Evolutionary conservation across 2,113 vertebrate species (phyloP), one percentile per base, ranked within the genome.

Genomic region (Perccottus glenii): DNA sequence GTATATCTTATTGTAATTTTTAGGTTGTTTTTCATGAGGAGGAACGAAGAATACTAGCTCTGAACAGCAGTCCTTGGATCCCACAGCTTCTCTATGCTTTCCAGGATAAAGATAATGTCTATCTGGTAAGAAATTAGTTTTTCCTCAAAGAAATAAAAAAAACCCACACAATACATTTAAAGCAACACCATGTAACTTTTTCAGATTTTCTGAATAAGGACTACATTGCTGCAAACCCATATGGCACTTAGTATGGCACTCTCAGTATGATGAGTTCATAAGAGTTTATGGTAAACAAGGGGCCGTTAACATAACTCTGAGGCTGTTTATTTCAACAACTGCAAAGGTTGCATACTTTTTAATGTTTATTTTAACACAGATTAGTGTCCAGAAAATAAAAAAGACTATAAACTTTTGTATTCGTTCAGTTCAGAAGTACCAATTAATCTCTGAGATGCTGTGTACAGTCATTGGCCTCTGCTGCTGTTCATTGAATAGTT

Each of bases 21-120:
- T 67, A 98, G 96, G 89, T 95, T 74, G 93, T 94, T 35, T 98
- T 95, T 92, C 95, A 95, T 83, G 95, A 97, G 80, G 98, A 96
- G 83, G 97, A 99, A 77, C 90, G 92, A 33, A 92, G 77, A 73
- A 94, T 99, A 80, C 78, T 99, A 70, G 91, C 94, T 85, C 80
- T 84, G 71, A 95, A 89, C 84, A 89, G 73, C 67, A 95, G 96
- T 64, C 94, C 95, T 0, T 99, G 97, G 98, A 95, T 98, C 70
- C 96, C 97, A 49, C 92, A 93, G 63, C 90, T 99, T 55, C 92
- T 96, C 3, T 95, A 94, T 58, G 95, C 96, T 14, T 99, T 99
- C 88, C 98, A 99, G 80, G 97, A 99, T 91, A 94, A 93, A 87
- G 93, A 94, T 57, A 90, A 92, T 57, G 92, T 99, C 50, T 98